Percentiles rank a stretch among this genome's conserved stretches.
These are phyloP conservation scores for Thinocorus orbignyianus DNA, from an alignment of 2,113 vertebrate species.

Conservation along the genomic window DNA sequence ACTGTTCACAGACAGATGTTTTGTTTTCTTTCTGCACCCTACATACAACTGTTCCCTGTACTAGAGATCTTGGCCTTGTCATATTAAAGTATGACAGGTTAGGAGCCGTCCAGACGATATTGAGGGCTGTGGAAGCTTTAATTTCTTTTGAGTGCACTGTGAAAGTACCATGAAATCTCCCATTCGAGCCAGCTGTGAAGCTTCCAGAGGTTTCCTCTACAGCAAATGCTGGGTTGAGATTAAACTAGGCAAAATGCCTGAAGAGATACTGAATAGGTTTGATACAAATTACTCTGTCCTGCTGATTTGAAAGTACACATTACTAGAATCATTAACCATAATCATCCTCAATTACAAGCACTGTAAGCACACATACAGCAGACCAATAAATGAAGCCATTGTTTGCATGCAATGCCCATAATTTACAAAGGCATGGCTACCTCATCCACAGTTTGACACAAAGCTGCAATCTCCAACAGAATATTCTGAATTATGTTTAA, in stretches of 20 bases:
- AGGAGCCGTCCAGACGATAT: background rate
- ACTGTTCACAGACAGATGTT: background rate
- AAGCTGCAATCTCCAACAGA: background rate
- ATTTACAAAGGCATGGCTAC: slow-evolving; percentile 46
- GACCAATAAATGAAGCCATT: slow-evolving; percentile 64
- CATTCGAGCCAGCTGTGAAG: slow-evolving; percentile 57
- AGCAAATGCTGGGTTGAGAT: slow-evolving; percentile 60
- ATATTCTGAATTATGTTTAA: slow-evolving; percentile 36
- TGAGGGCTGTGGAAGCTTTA: slow-evolving; percentile 18
- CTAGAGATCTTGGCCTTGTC: slow-evolving; percentile 20
- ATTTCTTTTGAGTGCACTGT: slow-evolving; percentile 23
- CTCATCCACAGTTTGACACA: background rate
- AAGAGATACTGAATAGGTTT: slow-evolving; percentile 82
- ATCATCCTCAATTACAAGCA: slow-evolving; percentile 83
- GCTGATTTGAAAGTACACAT: slow-evolving; percentile 82
- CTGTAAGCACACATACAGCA: slow-evolving; percentile 59
- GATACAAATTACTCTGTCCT: slow-evolving; percentile 86
- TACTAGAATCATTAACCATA: slow-evolving; percentile 87
- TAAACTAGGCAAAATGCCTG: slow-evolving; percentile 75
- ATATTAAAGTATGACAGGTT: slow-evolving; percentile 8
- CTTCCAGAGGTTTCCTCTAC: slow-evolving; percentile 61
- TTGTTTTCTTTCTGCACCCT: background rate
- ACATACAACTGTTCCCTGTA: background rate
- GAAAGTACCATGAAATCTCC: slow-evolving; percentile 32
- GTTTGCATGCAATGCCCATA: slow-evolving; percentile 47